Percentiles rank a stretch among this genome's conserved stretches.
These are phyloP conservation scores for Nansenia antarctica DNA, from an alignment of 2,113 vertebrate genomes.

Conservation along the genomic window DNA sequence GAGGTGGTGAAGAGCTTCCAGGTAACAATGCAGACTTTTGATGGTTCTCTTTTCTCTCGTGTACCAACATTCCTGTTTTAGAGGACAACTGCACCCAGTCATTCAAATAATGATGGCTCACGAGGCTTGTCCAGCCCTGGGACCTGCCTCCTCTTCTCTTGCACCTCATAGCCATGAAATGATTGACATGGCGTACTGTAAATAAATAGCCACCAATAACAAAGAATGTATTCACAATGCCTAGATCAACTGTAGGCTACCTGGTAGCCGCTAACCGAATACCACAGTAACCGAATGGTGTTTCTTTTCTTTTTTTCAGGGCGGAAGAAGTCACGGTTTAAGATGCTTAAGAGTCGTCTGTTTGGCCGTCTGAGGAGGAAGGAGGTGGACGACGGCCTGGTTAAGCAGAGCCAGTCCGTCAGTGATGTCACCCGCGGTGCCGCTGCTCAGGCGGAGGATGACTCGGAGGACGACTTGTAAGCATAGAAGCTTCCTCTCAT, in stretches of 20 bases:
- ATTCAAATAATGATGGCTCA: no score
- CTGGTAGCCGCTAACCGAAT: not conserved
- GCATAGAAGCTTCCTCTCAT: conserved; percentile 22
- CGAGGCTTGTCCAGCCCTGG: no score
- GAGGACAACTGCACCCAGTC: no score
- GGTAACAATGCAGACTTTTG: conserved; percentile 62
- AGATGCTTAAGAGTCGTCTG: conserved; percentile 81
- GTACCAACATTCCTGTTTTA: no score
- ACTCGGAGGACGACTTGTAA: conserved; percentile 86
- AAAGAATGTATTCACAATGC: not conserved
- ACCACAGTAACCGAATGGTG: not conserved
- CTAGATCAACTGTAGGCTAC: not conserved
- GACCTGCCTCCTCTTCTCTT: no score
- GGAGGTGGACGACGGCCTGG: conserved; percentile 56
- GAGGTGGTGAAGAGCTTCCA: conserved; percentile 78
- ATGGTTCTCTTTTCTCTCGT: no score
- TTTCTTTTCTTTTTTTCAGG: conserved; percentile 56
- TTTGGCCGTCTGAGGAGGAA: conserved; percentile 87
- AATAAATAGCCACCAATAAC: not conserved
- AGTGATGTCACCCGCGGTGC: conserved; percentile 78
- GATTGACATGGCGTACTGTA: not conserved
- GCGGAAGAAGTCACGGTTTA: conserved; percentile 88
- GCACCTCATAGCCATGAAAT: no score
- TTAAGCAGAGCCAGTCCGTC: conserved; percentile 78
- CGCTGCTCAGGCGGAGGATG: conserved; percentile 35